Conservation (phyloP, 2,113 vertebrate genomes). For the Eolophus roseicapilla region DNA sequence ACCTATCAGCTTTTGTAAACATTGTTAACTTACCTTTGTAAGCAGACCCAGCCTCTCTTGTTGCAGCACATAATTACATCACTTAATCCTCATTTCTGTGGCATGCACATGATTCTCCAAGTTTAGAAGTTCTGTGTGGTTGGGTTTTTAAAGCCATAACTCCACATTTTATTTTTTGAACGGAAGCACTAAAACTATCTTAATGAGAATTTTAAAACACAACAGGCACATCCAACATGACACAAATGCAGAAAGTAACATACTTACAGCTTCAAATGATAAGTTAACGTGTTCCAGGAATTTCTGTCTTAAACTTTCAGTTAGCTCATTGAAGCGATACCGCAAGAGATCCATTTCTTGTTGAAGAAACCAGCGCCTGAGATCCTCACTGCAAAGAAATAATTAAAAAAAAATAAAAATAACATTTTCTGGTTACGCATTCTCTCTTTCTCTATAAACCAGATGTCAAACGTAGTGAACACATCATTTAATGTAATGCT, state of each 20-base stretch:
- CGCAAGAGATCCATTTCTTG: constrained; percentile 96
- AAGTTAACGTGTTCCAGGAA: constrained; percentile 88
- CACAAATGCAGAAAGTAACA: background rate
- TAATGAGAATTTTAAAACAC: background rate
- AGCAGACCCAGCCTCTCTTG: background rate
- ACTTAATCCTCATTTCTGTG: background rate
- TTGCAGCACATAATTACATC: background rate
- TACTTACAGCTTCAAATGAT: constrained; percentile 86
- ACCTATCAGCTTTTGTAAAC: background rate
- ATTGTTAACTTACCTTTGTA: background rate
- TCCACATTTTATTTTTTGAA: background rate
- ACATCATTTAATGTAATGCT: background rate
- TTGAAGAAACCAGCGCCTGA: constrained; percentile 97
- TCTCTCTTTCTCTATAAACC: background rate
- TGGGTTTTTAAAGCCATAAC: background rate
- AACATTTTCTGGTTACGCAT: background rate
- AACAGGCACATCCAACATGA: background rate
- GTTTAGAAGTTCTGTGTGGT: background rate
- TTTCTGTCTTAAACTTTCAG: constrained; percentile 69
- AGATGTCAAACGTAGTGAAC: background rate
- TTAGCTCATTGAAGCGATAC: constrained; percentile 83
- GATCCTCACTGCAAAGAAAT: constrained; percentile 84
- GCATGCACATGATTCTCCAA: background rate
- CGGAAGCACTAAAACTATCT: background rate
- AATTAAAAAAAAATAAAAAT: background rate